Base-by-base conservation (phyloP, 2,113 vertebrate genomes). In the Drymodes brunneopygia region DNA sequence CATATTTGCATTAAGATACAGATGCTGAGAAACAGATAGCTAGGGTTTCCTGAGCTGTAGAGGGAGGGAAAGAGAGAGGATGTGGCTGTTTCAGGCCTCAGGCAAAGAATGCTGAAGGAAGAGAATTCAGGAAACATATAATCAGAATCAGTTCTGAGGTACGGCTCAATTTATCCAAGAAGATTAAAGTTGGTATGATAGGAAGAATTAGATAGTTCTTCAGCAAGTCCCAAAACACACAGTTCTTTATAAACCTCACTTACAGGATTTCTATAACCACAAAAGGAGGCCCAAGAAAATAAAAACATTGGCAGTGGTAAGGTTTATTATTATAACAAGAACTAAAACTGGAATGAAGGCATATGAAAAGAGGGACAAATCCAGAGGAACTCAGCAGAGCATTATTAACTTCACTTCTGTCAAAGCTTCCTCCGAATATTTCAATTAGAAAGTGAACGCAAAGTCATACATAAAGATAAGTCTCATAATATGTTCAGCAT, bases 121-220 rank as follows among this genome's bases (percentile, higher is more conserved):
- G 20, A 86, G 50, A 91, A 62, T 66, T 94, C 93, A 86, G 75
- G 86, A 91, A 97, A 92, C 33, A 18, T 40, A 60, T 87, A 86
- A 93, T 80, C 67, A 94, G 92, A 92, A 88, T 92, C 80, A 70
- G 71, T 81, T 86, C 23, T 82, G 79, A 92, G 72, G 73, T 94
- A 93, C 29, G 21, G 40, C 78, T 92, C 90, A n/a, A 91, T 94
- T 96, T 88, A 94, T 74, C 69, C 89, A 86, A 79, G 48, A 50
- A 78, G 79, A 90, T 90, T 92, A 80, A 92, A 79, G 35, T 21
- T 88, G 45, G 47, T 84, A 74, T 77, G 50, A 85, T 70, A 81
- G 38, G 28, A 75, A 92, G 50, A 86, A 74, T n/a, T 51, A 61
- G 24, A 74, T 64, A 74, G 48, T 62, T 77, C 47, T 84, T 95